Percentiles rank a stretch among this genome's conserved stretches.
Conservation (phyloP, 2,888 invertebrate species). For the Tetragnatha montana region DNA sequence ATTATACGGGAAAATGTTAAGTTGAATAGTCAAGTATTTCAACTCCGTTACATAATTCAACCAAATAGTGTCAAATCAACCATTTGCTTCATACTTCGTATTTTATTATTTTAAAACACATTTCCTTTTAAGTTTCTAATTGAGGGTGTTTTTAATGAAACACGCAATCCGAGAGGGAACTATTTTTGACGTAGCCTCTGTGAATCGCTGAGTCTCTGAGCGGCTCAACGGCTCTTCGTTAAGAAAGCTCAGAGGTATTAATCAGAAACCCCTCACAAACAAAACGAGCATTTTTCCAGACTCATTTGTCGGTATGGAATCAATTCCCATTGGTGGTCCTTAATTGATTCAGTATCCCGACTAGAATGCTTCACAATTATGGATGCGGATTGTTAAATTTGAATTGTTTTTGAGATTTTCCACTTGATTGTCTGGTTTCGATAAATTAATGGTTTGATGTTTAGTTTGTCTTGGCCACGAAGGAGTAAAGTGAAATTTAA, state of each 20-base stretch:
- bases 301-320: not conserved
- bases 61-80: no score
- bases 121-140: no score
- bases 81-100: no score
- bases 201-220: no score
- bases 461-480: not conserved
- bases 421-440: not conserved
- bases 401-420: not conserved
- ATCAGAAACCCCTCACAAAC: not conserved
- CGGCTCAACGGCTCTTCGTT: not conserved
- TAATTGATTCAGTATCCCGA: not conserved
- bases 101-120: no score
- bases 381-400: not conserved
- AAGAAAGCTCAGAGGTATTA: not conserved
- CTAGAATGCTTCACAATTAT: not conserved
- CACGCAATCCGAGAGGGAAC: no score
- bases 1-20: no score
- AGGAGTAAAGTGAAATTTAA: not conserved
- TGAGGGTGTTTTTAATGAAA: no score
- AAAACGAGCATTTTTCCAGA: not conserved
- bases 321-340: not conserved
- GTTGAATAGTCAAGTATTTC: no score
- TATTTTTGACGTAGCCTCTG: no score
- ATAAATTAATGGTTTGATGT: not conserved
- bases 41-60: no score